phyloP scores from a whole-genome alignment of 2,797 vertebrate species.

The Oophaga sylvatica region DNA sequence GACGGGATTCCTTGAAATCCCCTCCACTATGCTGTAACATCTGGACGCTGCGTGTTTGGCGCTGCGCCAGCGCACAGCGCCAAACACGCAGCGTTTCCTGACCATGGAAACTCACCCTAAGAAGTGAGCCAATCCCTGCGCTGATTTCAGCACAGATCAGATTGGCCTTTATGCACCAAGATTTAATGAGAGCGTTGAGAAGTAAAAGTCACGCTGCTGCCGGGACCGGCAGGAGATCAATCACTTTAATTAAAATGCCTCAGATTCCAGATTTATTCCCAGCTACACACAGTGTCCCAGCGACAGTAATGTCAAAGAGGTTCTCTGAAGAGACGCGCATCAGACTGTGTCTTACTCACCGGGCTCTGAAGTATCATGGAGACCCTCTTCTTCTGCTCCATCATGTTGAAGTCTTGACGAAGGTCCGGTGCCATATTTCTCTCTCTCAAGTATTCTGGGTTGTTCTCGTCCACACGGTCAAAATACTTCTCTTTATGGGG shows the following conservation, averaged over 20 bases:
- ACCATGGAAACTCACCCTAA: too few relatives aligned
- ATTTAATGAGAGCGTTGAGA: constrained; percentile 1
- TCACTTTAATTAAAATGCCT: constrained; percentile 28
- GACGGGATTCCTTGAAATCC: too few relatives aligned
- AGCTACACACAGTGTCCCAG: background rate
- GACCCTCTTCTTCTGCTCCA: constrained; percentile 97
- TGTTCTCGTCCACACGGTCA: constrained; percentile 95
- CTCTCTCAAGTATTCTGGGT: constrained; percentile 92
- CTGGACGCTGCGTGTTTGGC: too few relatives aligned
- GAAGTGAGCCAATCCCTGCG: too few relatives aligned
- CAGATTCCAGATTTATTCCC: constrained; percentile 32
- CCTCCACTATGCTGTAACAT: too few relatives aligned
- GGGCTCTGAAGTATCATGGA: constrained; percentile 99
- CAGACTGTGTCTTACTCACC: constrained; percentile 75
- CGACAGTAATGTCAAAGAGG: background rate
- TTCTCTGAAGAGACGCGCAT: background rate
- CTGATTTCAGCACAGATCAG: background rate
- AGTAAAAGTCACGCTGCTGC: background rate
- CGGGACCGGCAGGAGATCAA: background rate
- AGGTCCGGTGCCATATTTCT: constrained; percentile 98
- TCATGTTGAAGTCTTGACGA: constrained; percentile 99
- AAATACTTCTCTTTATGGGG: constrained; percentile 98
- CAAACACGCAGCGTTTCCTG: too few relatives aligned
- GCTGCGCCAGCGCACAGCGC: too few relatives aligned
- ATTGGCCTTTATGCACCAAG: background rate